phyloP scores from a whole-genome alignment of 2,888 invertebrate species.

The Lithophane ornitopus region DNA sequence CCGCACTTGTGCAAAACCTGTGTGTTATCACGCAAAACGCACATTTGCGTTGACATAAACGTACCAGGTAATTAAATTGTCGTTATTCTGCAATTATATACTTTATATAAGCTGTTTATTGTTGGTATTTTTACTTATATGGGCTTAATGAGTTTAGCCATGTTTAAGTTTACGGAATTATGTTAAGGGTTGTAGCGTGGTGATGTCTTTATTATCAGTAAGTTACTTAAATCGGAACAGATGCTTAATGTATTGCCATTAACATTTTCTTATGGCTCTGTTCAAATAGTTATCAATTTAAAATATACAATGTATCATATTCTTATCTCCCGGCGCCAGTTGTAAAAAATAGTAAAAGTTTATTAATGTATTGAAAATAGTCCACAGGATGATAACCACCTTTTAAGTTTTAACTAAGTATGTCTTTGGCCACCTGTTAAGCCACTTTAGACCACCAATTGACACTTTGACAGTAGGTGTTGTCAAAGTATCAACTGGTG shows the following conservation, averaged over 20 bases:
- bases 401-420: too few relatives aligned
- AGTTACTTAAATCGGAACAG: conserved; percentile 23
- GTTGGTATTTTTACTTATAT: conserved; percentile 56
- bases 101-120: conserved; percentile 57
- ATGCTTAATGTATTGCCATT: conserved; percentile 26
- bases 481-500: too few relatives aligned
- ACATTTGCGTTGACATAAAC: conserved; percentile 75
- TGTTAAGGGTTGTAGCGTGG: conserved; percentile 23
- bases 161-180: conserved; percentile 46
- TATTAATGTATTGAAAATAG: conserved; percentile 9
- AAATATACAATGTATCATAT: conserved; percentile 23
- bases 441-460: neutral
- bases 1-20: conserved; percentile 59
- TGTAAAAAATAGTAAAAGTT: conserved; percentile 2
- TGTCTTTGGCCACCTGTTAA: neutral
- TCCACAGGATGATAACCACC: neutral
- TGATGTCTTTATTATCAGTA: conserved; percentile 52
- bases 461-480: neutral
- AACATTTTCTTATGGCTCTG: conserved; percentile 20
- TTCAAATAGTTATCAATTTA: conserved; percentile 23
- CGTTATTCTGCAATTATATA: conserved; percentile 71
- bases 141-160: conserved; percentile 48
- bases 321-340: conserved; percentile 21
- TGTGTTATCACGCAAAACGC: conserved; percentile 72
- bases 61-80: conserved; percentile 72